phyloP scores from a whole-genome alignment of 1,140 invertebrate species.

The Penaeus vannamei region DNA sequence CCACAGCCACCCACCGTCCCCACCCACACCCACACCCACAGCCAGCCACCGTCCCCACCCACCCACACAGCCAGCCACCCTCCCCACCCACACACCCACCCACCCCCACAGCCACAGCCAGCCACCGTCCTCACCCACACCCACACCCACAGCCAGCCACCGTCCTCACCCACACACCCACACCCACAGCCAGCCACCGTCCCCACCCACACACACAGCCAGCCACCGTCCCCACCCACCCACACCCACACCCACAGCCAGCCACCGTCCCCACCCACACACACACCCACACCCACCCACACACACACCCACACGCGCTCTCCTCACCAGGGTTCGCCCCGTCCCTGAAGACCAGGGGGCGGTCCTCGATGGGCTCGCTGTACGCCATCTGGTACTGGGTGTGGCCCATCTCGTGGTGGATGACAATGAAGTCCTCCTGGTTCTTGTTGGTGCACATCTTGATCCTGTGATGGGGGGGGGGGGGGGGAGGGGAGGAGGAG shows the following conservation, averaged over 20 bases:
- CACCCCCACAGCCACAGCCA: too few relatives aligned
- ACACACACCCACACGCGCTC: background rate
- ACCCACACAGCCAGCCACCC: too few relatives aligned
- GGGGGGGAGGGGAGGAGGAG: background rate
- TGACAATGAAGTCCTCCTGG: slow-evolving; percentile 79
- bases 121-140: too few relatives aligned
- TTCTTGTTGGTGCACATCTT: slow-evolving; percentile 91
- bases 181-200: too few relatives aligned
- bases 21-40: background rate
- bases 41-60: too few relatives aligned
- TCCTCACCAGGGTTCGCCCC: slow-evolving; percentile 76
- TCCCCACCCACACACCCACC: too few relatives aligned
- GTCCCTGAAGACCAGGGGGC: slow-evolving; percentile 73
- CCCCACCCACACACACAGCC: too few relatives aligned
- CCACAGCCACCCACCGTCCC: too few relatives aligned
- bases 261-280: background rate
- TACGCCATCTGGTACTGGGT: slow-evolving; percentile 85
- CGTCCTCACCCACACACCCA: too few relatives aligned
- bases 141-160: too few relatives aligned
- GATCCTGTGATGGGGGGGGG: slow-evolving; percentile 76
- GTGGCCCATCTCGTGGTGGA: slow-evolving; percentile 87
- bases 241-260: too few relatives aligned
- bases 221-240: too few relatives aligned
- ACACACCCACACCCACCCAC: background rate
- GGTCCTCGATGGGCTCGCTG: slow-evolving; percentile 78